Base-by-base conservation (phyloP, 2,888 invertebrate species). In the Macrosoma leucophasiata region DNA sequence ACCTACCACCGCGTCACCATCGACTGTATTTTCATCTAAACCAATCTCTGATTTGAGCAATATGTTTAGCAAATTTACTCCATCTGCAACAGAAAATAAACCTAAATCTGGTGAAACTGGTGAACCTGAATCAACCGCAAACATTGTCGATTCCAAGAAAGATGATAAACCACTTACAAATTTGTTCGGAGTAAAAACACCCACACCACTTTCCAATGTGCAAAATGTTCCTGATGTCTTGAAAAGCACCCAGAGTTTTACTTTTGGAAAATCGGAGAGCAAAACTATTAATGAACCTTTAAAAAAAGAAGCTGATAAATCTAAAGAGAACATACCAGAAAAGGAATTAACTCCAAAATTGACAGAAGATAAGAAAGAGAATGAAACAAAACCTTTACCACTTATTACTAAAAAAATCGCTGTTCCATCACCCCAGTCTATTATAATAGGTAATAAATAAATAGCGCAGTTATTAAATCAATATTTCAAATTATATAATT, bases 81-180 rank as follows among this genome's bases (percentile, higher is more conserved):
- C 59, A 22, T 40, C 42, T 15, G 58, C 65, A 32, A 26, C 49
- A 19, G 58, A 59, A 44, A 32, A 45, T 5, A 61, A 42, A 32
- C 42, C 54, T 2, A 63, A 66, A 43, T 65, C 72, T n/a, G 62
- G 55, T 26, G 81, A 77, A 62, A 78, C 75, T 4, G 75, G 74
- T 0, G 81, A 81, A 58, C 54, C 58, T 3, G 73, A 74, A 41
- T 34, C 51, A 7, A 29, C 41, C 2, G 46, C 41, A 54, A 64
- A 53, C 29, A 25, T 24, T 9, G 24, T 39, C 15, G 41, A 13
- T 8, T 46, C 50, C 36, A 29, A 39, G 9, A 58, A 62, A 34
- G 55, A 51, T 36, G 60, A 62, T 3, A 73, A 76, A 58, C 63
- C 67, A 2, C 40, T 67, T 10, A 58, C 65, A 1, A 70, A 66